These are phyloP conservation scores for Euborellia annulipes DNA, from an alignment of 1,140 invertebrate species.

Conservation along the genomic window DNA sequence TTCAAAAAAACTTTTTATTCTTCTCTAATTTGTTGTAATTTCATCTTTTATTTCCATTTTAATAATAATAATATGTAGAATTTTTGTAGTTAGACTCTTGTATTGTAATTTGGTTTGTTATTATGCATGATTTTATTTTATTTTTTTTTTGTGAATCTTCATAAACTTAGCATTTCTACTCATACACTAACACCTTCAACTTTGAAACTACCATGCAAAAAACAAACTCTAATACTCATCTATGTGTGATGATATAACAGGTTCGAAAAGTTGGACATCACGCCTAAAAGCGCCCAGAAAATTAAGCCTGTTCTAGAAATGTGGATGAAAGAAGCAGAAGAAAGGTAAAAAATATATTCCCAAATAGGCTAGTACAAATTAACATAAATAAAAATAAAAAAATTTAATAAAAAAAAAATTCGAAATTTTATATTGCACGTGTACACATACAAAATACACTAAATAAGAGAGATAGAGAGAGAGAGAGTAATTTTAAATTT, in stretches of 20 bases:
- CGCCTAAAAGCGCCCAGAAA: conserved; percentile 97
- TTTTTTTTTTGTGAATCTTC: background rate
- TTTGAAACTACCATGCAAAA: background rate
- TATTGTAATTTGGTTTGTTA: conserved; percentile 2
- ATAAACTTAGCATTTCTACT: background rate
- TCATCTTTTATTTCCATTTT: too few relatives aligned
- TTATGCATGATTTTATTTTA: conserved; percentile 2
- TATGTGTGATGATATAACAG: conserved; percentile 32
- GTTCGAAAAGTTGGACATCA: conserved; percentile 99
- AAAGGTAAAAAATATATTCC: conserved; percentile 49
- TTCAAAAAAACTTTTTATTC: conserved; percentile 2
- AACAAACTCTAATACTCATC: background rate
- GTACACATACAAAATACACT: too few relatives aligned
- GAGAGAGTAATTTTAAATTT: background rate
- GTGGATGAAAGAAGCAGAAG: conserved; percentile 97
- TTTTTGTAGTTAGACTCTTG: too few relatives aligned
- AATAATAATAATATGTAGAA: too few relatives aligned
- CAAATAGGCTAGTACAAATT: too few relatives aligned
- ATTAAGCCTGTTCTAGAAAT: conserved; percentile 94
- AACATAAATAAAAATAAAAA: too few relatives aligned
- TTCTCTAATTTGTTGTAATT: too few relatives aligned
- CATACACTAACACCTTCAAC: background rate
- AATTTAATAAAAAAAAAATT: too few relatives aligned
- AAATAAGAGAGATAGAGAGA: too few relatives aligned
- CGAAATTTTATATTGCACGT: too few relatives aligned